phyloP scores from a whole-genome alignment of 2,888 invertebrate genomes.

The Himalopsyche tibetana region DNA sequence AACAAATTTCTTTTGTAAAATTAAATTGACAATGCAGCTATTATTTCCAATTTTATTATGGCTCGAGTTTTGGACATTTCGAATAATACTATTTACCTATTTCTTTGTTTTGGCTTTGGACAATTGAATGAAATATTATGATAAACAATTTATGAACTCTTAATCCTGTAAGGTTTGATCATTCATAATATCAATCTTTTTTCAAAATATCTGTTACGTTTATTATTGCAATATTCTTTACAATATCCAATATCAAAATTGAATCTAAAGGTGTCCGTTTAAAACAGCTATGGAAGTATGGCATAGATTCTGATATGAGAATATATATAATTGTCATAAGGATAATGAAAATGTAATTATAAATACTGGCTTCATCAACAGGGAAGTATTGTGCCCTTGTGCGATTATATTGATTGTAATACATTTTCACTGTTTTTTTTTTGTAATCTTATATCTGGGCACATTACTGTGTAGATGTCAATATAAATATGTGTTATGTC shows the following conservation, averaged over 20 bases:
- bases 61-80: slow-evolving; percentile 41
- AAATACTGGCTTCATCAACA: slow-evolving; percentile 41
- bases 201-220: neutral
- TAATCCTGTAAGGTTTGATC: neutral
- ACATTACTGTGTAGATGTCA: slow-evolving; percentile 59
- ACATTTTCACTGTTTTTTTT: neutral
- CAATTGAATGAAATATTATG: slow-evolving; percentile 54
- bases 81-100: slow-evolving; percentile 1
- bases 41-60: slow-evolving; percentile 14
- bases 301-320: neutral
- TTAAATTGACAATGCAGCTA: slow-evolving; percentile 53
- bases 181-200: neutral
- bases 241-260: neutral
- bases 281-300: slow-evolving; percentile 6
- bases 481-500: slow-evolving; percentile 50
- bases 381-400: slow-evolving; percentile 60
- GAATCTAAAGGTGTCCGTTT: neutral
- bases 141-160: neutral
- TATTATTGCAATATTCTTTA: slow-evolving; percentile 6
- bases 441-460: slow-evolving; percentile 51
- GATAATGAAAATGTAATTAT: slow-evolving; percentile 36
- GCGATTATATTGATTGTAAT: slow-evolving; percentile 51
- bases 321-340: slow-evolving; percentile 46
- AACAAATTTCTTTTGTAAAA: slow-evolving; percentile 71
- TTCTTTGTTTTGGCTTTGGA: neutral